phyloP scores from a whole-genome alignment of 2,113 vertebrate species.

The Phoxinus phoxinus region DNA sequence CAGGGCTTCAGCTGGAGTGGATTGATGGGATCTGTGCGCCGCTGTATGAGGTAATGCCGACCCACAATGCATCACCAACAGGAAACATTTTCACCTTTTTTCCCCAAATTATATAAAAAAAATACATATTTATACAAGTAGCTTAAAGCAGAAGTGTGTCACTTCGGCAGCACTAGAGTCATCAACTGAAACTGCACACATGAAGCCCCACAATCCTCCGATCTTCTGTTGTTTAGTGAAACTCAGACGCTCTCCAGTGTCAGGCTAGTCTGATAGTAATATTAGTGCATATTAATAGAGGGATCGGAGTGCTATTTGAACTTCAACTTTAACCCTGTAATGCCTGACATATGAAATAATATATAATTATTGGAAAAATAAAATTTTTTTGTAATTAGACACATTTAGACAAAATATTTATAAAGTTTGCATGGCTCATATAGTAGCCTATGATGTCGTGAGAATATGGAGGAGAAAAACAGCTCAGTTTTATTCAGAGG shows the following conservation, averaged over 20 bases:
- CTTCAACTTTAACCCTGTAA: no score
- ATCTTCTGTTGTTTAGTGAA: not conserved
- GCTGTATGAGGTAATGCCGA: slow-evolving; percentile 89
- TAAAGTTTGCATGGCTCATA: not conserved
- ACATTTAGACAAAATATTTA: no score
- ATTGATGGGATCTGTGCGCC: slow-evolving; percentile 97
- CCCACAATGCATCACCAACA: not conserved
- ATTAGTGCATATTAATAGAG: no score
- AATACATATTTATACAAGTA: not conserved
- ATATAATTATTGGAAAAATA: no score
- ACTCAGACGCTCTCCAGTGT: not conserved
- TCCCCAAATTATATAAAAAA: not conserved
- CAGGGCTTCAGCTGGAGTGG: slow-evolving; percentile 94
- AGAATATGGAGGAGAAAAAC: not conserved
- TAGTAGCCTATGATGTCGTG: not conserved
- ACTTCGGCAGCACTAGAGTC: not conserved
- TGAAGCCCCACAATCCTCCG: not conserved
- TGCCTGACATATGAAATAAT: no score
- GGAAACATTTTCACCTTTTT: no score
- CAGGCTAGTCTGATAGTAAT: no score
- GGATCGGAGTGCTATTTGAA: no score
- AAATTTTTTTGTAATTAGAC: no score
- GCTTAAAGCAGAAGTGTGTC: not conserved
- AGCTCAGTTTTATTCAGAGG: not conserved
- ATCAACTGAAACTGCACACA: not conserved